phyloP scores from a whole-genome alignment of 1,140 invertebrate species.

The Pogonomyrmex californicus region DNA sequence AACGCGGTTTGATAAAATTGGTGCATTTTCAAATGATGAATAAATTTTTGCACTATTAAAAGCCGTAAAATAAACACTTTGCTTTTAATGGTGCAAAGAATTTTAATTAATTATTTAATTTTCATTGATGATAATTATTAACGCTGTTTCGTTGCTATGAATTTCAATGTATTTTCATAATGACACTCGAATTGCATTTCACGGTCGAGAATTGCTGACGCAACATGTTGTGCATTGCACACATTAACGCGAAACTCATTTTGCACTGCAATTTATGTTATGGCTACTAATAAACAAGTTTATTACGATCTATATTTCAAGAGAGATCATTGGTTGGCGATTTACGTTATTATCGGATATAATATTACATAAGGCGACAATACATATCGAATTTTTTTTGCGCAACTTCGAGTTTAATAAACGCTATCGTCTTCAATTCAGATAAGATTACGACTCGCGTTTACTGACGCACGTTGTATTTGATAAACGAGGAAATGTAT shows the following conservation, averaged over 20 bases:
- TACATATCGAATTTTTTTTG: slow-evolving; percentile 14
- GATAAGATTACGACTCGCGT: slow-evolving; percentile 32
- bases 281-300: slow-evolving; percentile 43
- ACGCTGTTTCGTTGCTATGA: slow-evolving; percentile 10
- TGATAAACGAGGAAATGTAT: neutral
- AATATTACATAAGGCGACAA: slow-evolving; percentile 32
- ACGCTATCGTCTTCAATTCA: neutral
- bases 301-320: slow-evolving; percentile 21
- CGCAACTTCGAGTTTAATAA: neutral
- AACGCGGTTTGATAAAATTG: neutral
- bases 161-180: slow-evolving; percentile 40
- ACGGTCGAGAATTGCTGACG: slow-evolving; percentile 42
- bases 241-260: slow-evolving; percentile 56
- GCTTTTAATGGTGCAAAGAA: slow-evolving; percentile 17
- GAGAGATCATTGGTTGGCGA: neutral
- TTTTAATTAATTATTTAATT: slow-evolving; percentile 44
- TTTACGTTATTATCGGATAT: slow-evolving; percentile 23
- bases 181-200: slow-evolving; percentile 25
- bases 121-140: slow-evolving; percentile 1
- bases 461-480: neutral
- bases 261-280: slow-evolving; percentile 54
- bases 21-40: neutral
- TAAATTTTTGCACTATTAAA: neutral
- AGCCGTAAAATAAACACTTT: neutral
- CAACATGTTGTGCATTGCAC: slow-evolving; percentile 14